phyloP scores from a whole-genome alignment of 1,140 invertebrate genomes.

The Macrobrachium rosenbergii region DNA sequence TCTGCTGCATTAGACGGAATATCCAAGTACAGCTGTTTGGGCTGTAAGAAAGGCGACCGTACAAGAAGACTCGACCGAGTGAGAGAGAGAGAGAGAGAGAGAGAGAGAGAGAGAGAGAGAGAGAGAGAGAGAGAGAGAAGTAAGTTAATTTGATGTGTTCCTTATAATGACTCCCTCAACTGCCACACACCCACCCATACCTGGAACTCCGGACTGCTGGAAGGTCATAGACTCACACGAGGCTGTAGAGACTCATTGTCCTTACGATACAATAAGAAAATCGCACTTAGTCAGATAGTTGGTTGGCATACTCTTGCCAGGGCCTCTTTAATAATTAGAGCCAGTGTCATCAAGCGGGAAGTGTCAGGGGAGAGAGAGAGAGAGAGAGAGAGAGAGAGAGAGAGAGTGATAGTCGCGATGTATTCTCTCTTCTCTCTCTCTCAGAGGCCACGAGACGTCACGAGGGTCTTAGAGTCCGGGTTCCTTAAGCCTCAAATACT shows the following conservation, averaged over 20 bases:
- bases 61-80: neutral
- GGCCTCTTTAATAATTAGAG: slow-evolving; percentile 51
- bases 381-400: too few relatives aligned
- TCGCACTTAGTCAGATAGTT: slow-evolving; percentile 4
- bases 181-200: neutral
- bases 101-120: slow-evolving; percentile 33
- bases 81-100: neutral
- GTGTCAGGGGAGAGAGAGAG: slow-evolving; percentile 14
- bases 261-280: neutral
- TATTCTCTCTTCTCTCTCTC: slow-evolving; percentile 23
- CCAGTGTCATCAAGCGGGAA: slow-evolving; percentile 46
- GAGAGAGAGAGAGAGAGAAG: slow-evolving; percentile 33
- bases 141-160: slow-evolving; percentile 51
- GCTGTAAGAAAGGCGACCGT: neutral
- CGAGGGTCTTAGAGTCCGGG: neutral
- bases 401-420: slow-evolving; percentile 29
- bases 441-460: neutral
- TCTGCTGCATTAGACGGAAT: too few relatives aligned
- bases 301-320: slow-evolving; percentile 18
- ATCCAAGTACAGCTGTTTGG: neutral
- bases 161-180: slow-evolving; percentile 37
- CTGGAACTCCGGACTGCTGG: neutral
- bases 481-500: neutral
- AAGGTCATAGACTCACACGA: neutral
- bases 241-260: neutral